Evolutionary conservation across 2,113 vertebrate species (phyloP), one percentile per base, ranked within the genome.

Genomic region (Nematolebias whitei): DNA sequence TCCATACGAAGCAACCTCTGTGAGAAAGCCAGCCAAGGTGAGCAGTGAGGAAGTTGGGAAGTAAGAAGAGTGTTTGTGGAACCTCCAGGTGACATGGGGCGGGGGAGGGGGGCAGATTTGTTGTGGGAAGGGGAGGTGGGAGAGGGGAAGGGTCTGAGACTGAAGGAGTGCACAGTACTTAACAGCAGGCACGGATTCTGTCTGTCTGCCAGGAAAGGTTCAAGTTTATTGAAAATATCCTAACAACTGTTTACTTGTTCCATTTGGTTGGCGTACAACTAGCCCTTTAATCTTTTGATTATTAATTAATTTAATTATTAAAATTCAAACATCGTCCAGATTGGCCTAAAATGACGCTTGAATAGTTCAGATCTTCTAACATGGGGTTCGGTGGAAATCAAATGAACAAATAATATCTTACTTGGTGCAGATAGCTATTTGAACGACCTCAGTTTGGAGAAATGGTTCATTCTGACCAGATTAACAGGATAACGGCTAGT

Each of bases 1-100:
- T 98, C 96, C 96, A 98, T 98, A 39, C 96, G 92, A 32, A 98
- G 91, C 32, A 98, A 92, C 83, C 96, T 93, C 96, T 98, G 92
- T 48, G 73, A 65, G 86, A 79, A 78, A 92, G 87, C 71, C 91
- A 89, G 72, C 79, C 85, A 75, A 54, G 69, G 71, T 35, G 32
- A 76, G 65, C 48, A 57, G 74, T 90, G 71, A 83, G 78, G 45
- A 62, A 59, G 56, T 1, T 15, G 13, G 40, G 38, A 38, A 26
- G 43, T n/a, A 55, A 38, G 19, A 6, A 20, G 20, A 48, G 39
- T n/a, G 56, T 68, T 35, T 50, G 74, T 80, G 82, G 86, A 92
- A 92, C 90, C 91, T 91, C 91, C 86, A 80, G 78, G 80, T 86
- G 78, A 70, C 50, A 60, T 65, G 44, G 68, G 68, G 68, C 45